A percentile compares a stretch with the other conserved stretches of the same genome.
Conservation (phyloP, 2,888 invertebrate genomes). For the Acanthosepion esculentum region DNA sequence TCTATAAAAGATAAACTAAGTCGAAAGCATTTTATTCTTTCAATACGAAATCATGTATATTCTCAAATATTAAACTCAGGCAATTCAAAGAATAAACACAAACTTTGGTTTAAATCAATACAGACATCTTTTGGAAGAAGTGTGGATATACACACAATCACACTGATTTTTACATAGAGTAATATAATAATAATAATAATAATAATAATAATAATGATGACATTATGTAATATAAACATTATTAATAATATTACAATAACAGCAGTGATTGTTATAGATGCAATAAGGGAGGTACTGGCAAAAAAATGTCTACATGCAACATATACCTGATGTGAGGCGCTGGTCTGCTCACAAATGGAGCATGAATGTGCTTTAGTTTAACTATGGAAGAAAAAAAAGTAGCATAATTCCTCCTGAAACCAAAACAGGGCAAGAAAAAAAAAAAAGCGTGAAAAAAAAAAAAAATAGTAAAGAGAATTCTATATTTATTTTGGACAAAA, state of each 20-base stretch:
- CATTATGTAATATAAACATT: not conserved
- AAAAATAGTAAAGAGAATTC: not conserved
- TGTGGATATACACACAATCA: not conserved
- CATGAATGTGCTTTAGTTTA: slow-evolving; percentile 42
- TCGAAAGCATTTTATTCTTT: no score
- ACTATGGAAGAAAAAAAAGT: slow-evolving; percentile 42
- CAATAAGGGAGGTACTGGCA: slow-evolving; percentile 39
- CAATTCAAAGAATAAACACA: no score
- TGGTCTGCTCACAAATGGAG: slow-evolving; percentile 36
- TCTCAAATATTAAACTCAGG: no score
- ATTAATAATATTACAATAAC: slow-evolving; percentile 11
- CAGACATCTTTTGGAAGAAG: no score
- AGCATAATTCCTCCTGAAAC: slow-evolving; percentile 37
- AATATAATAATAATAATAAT: not conserved
- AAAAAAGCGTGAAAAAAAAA: not conserved
- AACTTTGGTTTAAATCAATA: no score
- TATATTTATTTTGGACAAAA: not conserved
- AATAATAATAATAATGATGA: not conserved
- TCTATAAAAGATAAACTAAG: no score
- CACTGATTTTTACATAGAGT: not conserved
- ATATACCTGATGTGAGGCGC: slow-evolving; percentile 45
- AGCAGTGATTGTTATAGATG: not conserved
- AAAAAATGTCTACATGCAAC: slow-evolving; percentile 36
- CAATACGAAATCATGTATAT: no score
- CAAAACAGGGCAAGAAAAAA: not conserved